Evolutionary conservation across 2,797 vertebrate species (phyloP).

Genomic region (Leucoraja ocellata): DNA sequence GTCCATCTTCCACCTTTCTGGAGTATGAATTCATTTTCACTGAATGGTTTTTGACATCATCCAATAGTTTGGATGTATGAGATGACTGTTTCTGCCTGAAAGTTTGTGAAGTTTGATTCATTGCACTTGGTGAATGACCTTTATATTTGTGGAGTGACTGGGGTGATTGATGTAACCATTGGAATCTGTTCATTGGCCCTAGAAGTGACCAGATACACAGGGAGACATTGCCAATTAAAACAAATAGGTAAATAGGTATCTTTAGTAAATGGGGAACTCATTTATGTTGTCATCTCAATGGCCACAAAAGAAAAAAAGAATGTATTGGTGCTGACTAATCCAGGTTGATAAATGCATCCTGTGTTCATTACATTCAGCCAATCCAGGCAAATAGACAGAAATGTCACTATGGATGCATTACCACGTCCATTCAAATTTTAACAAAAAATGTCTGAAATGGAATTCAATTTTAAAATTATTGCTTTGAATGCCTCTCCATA

Average conservation of each 20-base stretch:
- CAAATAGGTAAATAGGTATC: background rate
- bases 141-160: background rate
- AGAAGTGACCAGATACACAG: background rate
- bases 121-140: background rate
- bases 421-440: background rate
- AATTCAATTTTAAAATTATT: background rate
- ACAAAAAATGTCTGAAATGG: background rate
- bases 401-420: no score
- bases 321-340: background rate
- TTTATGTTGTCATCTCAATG: background rate
- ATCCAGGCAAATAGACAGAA: background rate
- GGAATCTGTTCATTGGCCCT: background rate
- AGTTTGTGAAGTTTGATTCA: background rate
- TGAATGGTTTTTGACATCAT: background rate
- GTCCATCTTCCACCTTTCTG: background rate
- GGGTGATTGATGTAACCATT: background rate
- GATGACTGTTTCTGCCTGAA: background rate
- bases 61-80: background rate
- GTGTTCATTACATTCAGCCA: background rate
- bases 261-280: background rate
- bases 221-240: background rate
- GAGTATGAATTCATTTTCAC: background rate
- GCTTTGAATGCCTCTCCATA: background rate
- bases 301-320: background rate
- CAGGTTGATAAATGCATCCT: background rate